These are phyloP conservation scores for Megaptera novaeangliae DNA, from an alignment of 2,113 vertebrate genomes.

Conservation along the genomic window DNA sequence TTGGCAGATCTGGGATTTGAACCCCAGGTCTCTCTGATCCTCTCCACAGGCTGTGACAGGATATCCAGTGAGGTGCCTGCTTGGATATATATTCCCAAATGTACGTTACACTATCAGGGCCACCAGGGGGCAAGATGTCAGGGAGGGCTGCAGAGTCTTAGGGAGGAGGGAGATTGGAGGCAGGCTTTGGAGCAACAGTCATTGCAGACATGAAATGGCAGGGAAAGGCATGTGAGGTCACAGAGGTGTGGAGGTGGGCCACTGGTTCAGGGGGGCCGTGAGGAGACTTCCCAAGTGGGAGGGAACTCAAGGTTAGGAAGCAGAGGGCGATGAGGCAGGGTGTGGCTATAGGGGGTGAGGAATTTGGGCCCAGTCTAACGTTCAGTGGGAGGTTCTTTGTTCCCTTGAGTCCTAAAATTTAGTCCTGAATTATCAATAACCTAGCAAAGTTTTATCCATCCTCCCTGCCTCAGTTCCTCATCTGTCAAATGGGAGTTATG, in stretches of 20 bases:
- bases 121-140: background rate
- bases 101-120: background rate
- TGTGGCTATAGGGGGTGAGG: background rate
- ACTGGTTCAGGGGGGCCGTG: background rate
- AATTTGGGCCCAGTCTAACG: background rate
- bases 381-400: background rate
- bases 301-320: background rate
- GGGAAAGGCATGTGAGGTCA: background rate
- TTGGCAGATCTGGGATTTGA: background rate
- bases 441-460: background rate
- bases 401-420: background rate
- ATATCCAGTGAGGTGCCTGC: background rate
- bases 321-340: background rate
- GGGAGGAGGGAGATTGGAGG: background rate
- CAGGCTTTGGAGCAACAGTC: background rate
- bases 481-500: background rate
- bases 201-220: background rate
- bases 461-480: background rate
- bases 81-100: background rate
- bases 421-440: background rate
- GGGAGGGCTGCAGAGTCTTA: background rate
- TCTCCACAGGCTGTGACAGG: background rate
- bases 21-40: background rate
- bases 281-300: background rate
- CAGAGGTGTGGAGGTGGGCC: background rate